Evolutionary conservation across 64 coral and sea anemone species (phyloP).

Genomic region (Stichodactyla mertensii): DNA sequence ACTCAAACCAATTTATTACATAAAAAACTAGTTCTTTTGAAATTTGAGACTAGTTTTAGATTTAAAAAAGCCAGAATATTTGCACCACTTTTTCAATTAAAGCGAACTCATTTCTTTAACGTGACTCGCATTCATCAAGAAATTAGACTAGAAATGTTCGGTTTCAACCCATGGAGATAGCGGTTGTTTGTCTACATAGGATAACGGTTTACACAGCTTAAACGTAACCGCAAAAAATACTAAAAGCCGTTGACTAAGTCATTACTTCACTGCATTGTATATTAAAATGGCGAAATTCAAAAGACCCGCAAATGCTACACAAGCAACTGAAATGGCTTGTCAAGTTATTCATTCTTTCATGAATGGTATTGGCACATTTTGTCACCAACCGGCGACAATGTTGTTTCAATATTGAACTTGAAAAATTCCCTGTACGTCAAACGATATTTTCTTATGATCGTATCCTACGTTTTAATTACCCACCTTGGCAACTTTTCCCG

Average conservation of each 20-base stretch:
- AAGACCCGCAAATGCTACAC: too few species aligned
- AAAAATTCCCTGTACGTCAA: background rate
- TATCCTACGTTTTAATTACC: background rate
- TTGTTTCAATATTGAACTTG: background rate
- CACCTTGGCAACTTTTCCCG: conserved; percentile 49
- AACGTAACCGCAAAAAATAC: background rate
- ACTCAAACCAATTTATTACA: too few species aligned
- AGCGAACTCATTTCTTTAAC: too few species aligned
- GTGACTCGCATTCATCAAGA: too few species aligned
- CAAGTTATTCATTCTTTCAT: background rate
- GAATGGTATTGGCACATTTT: background rate
- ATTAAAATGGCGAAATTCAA: background rate
- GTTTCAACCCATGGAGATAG: background rate
- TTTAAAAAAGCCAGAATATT: too few species aligned
- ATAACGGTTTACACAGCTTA: background rate
- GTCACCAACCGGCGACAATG: background rate
- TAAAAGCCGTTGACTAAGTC: background rate
- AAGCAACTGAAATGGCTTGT: background rate
- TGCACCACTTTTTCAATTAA: too few species aligned
- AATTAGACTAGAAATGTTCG: too few species aligned
- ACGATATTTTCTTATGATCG: background rate
- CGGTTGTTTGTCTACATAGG: background rate
- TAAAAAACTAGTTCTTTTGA: too few species aligned
- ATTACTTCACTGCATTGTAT: background rate
- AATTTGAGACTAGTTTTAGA: too few species aligned